A percentile compares a stretch with the other conserved stretches of the same genome.
Evolutionary conservation across 2,113 vertebrate genomes (phyloP).

Genomic region (Anguilla rostrata): DNA sequence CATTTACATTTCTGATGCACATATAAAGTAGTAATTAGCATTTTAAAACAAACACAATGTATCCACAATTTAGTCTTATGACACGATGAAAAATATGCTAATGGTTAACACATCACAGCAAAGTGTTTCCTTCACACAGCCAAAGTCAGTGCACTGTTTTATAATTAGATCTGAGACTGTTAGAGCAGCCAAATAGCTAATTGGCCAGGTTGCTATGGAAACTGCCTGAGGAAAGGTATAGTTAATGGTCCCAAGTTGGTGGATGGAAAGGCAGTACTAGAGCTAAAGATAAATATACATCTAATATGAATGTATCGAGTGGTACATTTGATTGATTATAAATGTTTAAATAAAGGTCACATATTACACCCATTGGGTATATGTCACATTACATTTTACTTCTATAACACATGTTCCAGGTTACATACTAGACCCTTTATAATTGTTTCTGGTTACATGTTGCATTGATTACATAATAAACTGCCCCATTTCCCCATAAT

Average conservation of each 20-base stretch:
- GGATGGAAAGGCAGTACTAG: slow-evolving; percentile 9
- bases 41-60: background rate
- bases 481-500: too few relatives aligned
- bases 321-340: too few relatives aligned
- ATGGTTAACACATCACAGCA: background rate
- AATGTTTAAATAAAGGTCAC: too few relatives aligned
- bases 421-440: too few relatives aligned
- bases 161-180: slow-evolving; percentile 29
- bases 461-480: too few relatives aligned
- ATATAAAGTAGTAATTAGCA: background rate
- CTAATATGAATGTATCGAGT: background rate
- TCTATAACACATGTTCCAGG: too few relatives aligned
- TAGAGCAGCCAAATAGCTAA: slow-evolving; percentile 14
- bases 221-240: slow-evolving; percentile 22
- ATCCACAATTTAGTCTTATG: background rate
- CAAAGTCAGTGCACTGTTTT: slow-evolving; percentile 23
- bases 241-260: slow-evolving; percentile 19
- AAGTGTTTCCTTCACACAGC: background rate
- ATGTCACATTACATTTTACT: too few relatives aligned
- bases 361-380: too few relatives aligned
- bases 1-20: background rate
- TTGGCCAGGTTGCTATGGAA: slow-evolving; percentile 31
- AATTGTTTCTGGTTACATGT: too few relatives aligned
- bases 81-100: background rate
- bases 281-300: slow-evolving; percentile 16